Base-by-base conservation (phyloP, 1,140 invertebrate species). In the Aphaenogaster rudis region DNA sequence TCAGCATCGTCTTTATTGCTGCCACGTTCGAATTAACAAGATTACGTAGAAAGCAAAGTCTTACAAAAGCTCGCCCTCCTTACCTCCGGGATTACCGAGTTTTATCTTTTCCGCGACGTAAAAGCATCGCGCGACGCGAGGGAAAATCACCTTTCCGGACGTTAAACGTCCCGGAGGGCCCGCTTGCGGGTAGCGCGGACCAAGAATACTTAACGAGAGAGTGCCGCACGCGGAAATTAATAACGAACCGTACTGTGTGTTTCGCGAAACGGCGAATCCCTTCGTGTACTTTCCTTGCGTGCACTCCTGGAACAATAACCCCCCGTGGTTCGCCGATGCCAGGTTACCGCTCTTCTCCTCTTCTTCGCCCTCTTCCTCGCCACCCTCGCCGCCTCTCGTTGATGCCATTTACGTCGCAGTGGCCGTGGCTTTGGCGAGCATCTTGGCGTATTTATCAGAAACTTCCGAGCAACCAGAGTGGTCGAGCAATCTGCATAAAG, bases 381-480 rank as follows among this genome's bases (percentile, higher is more conserved):
- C 36, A 80, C 48, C 63, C 78, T 42, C 48, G 36, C 13, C 48
- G 36, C 21, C 63, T 0, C 79, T 71, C 21, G 50, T 71, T 81
- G 66, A 81, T 81, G 66, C 79, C 79, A 71, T 81, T 81, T 81
- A 81, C 79, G 79, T 81, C 39, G 79, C 66, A 57, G 50, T 45
- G 79, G 64, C 79, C 79, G 54, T 86, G 88, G 88, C 88, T 86
- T 86, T 67, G 76, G 88, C 88, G 76, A 78, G 88, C 77, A 89
- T 90, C 88, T 90, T 82, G 63, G 84, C 33, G 63, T 67, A 67
- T 88, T 89, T 89, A 89, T 90, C 88, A 82, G 77, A 87, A 87
- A 81, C 66, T 86, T 88, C 57, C 74, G 28, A 39, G 54, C 78
- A 81, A 45, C 21, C 64, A 13, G 64, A 81, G 79, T 81, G 79